A percentile compares a stretch with the other conserved stretches of the same genome.
These are phyloP conservation scores for Vulpes lagopus DNA, from an alignment of 2,113 vertebrate species.

Conservation along the genomic window DNA sequence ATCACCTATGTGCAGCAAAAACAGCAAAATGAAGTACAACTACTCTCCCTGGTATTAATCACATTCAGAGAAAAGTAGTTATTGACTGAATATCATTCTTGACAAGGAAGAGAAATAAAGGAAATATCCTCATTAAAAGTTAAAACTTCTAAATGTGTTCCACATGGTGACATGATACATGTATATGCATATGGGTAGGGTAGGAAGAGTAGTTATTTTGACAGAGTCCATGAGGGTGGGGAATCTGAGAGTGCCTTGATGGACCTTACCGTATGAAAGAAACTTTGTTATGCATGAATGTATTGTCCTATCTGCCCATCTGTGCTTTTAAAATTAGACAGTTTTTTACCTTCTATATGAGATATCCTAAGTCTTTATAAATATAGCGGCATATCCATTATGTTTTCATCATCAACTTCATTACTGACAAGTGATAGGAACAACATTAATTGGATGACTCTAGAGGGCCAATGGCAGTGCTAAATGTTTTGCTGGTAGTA, in stretches of 20 bases:
- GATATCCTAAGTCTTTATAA: not conserved
- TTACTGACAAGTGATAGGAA: not conserved
- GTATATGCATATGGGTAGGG: fast-evolving
- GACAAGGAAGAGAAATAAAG: not conserved
- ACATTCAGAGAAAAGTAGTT: not conserved
- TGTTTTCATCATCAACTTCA: not conserved
- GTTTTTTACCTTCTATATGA: not conserved
- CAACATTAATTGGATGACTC: not conserved
- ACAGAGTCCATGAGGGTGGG: not conserved
- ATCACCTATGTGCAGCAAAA: not conserved
- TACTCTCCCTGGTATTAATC: not conserved
- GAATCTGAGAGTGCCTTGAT: not conserved
- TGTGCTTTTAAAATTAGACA: not conserved
- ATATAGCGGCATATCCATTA: not conserved
- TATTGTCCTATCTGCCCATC: not conserved
- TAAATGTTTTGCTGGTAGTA: not conserved
- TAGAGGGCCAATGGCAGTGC: not conserved
- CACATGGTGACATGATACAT: not conserved
- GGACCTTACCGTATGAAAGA: not conserved
- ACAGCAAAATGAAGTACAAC: not conserved
- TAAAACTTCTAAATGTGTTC: not conserved
- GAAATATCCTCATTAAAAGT: not conserved
- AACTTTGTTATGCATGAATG: not conserved
- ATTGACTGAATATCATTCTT: not conserved
- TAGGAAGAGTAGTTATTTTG: not conserved